Conservation (phyloP, 2,888 invertebrate genomes). For the Limenitis camilla region DNA sequence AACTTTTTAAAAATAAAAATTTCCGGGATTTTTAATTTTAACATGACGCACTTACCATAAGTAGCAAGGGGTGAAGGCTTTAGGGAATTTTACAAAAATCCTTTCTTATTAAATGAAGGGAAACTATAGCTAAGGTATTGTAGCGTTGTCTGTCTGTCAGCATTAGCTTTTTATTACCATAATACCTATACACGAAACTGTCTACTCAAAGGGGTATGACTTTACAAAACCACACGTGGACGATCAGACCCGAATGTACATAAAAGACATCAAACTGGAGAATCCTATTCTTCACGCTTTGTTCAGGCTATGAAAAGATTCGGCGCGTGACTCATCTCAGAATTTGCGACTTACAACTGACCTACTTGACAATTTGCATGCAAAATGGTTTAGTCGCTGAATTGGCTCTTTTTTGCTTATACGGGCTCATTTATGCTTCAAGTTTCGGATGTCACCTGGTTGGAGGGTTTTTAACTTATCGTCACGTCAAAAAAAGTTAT, state of each 20-base stretch:
- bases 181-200: background rate
- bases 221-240: conserved; percentile 8
- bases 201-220: background rate
- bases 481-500: too few relatives aligned
- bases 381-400: conserved; percentile 29
- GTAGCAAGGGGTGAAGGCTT: too few relatives aligned
- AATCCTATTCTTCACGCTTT: conserved; percentile 4
- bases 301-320: conserved; percentile 3
- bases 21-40: too few relatives aligned
- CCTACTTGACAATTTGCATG: conserved; percentile 36
- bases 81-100: too few relatives aligned
- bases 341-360: conserved; percentile 25
- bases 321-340: conserved; percentile 25
- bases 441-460: conserved; percentile 9
- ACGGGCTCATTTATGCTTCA: conserved; percentile 35
- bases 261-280: conserved; percentile 8
- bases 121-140: too few relatives aligned
- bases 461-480: background rate
- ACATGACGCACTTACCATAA: too few relatives aligned
- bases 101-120: too few relatives aligned
- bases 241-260: conserved; percentile 1
- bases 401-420: conserved; percentile 37
- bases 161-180: too few relatives aligned
- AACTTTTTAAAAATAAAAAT: too few relatives aligned
- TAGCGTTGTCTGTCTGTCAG: too few relatives aligned